Evolutionary conservation across 2,113 vertebrate species (phyloP).

Genomic region (Syrrhaptes paradoxus): DNA sequence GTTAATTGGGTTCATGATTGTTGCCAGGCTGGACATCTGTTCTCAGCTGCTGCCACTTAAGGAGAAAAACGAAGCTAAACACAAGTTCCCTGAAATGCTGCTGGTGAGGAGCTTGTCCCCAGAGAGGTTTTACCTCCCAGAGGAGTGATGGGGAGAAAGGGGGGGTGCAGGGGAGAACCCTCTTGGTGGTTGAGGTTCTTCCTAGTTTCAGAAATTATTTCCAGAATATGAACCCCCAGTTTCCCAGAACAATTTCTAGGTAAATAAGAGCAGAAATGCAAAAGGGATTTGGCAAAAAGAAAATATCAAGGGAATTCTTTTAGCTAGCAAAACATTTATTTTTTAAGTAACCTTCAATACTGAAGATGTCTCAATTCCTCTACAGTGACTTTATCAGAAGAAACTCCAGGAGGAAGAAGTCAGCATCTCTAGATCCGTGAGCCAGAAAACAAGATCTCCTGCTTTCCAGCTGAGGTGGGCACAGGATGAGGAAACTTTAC

Average conservation of each 20-base stretch:
- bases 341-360: background rate
- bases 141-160: background rate
- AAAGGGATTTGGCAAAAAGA: background rate
- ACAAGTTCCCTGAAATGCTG: background rate
- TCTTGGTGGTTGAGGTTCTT: background rate
- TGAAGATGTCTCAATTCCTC: background rate
- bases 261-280: background rate
- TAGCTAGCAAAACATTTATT: background rate
- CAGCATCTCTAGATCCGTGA: no score
- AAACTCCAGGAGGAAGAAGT: background rate
- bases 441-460: background rate
- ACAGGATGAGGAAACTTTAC: background rate
- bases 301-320: background rate
- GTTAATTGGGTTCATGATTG: conserved; percentile 68
- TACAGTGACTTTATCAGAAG: background rate
- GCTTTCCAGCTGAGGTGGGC: background rate
- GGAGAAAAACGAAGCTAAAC: background rate
- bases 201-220: background rate
- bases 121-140: background rate
- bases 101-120: background rate
- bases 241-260: background rate
- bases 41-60: conserved; percentile 1
- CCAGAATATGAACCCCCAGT: background rate
- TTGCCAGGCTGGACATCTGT: conserved; percentile 34
- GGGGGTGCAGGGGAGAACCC: background rate